Conservation (phyloP, 2,797 vertebrate genomes). For the Discoglossus pictus region DNA sequence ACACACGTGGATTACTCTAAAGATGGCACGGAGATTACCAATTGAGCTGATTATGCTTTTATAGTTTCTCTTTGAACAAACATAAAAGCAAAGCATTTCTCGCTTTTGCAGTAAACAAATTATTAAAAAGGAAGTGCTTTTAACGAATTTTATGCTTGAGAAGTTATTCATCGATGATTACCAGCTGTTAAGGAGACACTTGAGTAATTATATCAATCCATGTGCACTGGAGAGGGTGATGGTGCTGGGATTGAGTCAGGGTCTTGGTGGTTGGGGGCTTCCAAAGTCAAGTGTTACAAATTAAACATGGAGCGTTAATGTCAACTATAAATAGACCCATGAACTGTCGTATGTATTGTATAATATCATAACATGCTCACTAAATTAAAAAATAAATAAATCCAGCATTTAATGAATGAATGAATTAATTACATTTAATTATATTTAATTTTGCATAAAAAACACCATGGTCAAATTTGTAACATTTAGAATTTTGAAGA, state of each 20-base stretch:
- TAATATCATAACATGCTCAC: no score
- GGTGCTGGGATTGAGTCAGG: background rate
- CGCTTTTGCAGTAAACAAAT: constrained; percentile 41
- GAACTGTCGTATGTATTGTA: no score
- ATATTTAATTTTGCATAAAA: no score
- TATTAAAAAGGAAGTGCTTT: constrained; percentile 37
- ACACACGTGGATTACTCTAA: constrained; percentile 20
- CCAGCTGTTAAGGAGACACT: constrained; percentile 39
- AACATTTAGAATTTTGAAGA: no score
- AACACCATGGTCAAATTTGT: no score
- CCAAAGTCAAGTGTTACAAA: no score
- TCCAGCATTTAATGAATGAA: no score
- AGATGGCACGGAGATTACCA: constrained; percentile 31
- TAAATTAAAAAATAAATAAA: no score
- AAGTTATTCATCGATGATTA: constrained; percentile 46
- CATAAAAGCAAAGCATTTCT: constrained; percentile 35
- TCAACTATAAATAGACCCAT: no score
- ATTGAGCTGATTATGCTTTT: constrained; percentile 35
- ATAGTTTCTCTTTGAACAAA: constrained; percentile 46
- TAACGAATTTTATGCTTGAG: constrained; percentile 37
- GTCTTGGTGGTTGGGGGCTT: no score
- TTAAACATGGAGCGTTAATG: no score
- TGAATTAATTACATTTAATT: no score
- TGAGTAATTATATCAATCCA: constrained; percentile 26
- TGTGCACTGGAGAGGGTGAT: constrained; percentile 4